Base-by-base conservation (phyloP, 2,888 invertebrate genomes). In the Tillus elongatus region DNA sequence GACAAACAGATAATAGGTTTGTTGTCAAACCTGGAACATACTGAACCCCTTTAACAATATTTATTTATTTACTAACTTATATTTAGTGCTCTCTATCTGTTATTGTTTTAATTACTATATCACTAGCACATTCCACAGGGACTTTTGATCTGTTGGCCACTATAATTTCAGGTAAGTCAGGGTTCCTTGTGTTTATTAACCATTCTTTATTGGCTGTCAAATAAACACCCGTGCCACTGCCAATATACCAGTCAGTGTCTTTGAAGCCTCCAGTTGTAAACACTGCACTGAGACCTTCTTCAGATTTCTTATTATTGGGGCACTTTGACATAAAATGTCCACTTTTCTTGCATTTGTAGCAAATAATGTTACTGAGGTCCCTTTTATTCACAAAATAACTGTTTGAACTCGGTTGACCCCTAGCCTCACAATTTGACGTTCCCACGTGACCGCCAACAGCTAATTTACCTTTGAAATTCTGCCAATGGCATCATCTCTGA, bases 161-260 rank as follows among this genome's bases (percentile, higher is more conserved):
- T 14, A 42, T 40, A 33, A 50, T 43, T 33, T 51, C 46, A 10
- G 34, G 26, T 14, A 41, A 16, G 10, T 40, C 11, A 26, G 26
- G 29, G 16, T 35, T 29, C 12, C 29, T 3, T 10, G n/a, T 6
- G 29, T 42, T 43, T 30, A 12, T 14, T 30, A 49, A 27, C 47
- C 49, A 45, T 34, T 45, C 36, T 15, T 43, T 35, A 8, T 31
- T 47, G 19, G 42, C 37, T 11, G 48, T 49, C 27, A 55, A 41
- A 40, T 57, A 51, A 19, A 41, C 33, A 35, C 50, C 52, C 12
- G 53, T 53, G 3, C 53, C 56, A 4, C 48, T 48, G 35, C 57
- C 54, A 1, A 54, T 13, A 28, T 54, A 57, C 46, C 50, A 57
- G 15, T 56, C 54, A n/a, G 32, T 31, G 11, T 44, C 48, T n/a